A percentile compares a stretch with the other conserved stretches of the same genome.
Conservation (phyloP, 2,113 vertebrate genomes). For the Marmota monax region DNA sequence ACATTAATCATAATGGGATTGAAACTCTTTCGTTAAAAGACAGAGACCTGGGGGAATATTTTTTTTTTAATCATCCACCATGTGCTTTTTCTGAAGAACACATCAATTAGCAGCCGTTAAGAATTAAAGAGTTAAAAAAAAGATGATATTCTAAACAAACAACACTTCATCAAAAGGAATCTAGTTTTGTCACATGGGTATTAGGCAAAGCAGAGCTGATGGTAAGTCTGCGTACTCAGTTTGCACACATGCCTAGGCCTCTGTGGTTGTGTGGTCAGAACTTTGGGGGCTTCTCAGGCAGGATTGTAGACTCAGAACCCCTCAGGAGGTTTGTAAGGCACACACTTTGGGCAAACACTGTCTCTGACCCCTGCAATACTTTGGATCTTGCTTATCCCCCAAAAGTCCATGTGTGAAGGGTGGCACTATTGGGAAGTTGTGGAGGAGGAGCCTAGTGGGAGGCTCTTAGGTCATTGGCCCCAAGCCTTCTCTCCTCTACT, state of each 20-base stretch:
- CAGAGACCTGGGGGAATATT: not conserved
- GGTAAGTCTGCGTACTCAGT: not conserved
- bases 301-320: not conserved
- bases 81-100: not conserved
- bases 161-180: not conserved
- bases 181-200: not conserved
- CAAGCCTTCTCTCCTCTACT: not conserved
- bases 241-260: accelerated
- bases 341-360: not conserved
- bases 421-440: too few relatives aligned
- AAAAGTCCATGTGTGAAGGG: not conserved
- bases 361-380: too few relatives aligned
- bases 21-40: constrained; percentile 33
- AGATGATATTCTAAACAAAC: not conserved
- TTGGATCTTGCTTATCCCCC: not conserved
- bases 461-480: not conserved
- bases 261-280: too few relatives aligned
- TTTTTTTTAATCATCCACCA: not conserved
- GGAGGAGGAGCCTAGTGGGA: not conserved
- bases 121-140: not conserved
- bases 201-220: not conserved
- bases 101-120: not conserved
- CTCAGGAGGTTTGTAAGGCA: not conserved
- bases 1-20: not conserved
- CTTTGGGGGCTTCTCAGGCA: not conserved